phyloP scores from a whole-genome alignment of 30 jellyfish, hydroid and myxozoan genomes.

The Aurelia aurita complex sp. Pacific region DNA sequence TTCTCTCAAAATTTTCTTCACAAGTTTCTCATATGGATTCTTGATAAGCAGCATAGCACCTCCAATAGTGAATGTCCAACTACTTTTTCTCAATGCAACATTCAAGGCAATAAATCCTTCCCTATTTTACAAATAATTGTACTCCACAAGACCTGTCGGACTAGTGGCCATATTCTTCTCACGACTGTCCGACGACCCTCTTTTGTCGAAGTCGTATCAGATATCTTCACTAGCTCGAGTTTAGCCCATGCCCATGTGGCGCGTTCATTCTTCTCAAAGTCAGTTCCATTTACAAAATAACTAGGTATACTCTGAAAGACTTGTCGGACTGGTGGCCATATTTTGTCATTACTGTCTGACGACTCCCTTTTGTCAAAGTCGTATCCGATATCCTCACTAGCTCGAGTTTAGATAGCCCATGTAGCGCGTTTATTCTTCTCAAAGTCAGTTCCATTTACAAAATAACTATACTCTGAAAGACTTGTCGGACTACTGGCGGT shows the following conservation, averaged over 20 bases:
- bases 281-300: constrained; percentile 13
- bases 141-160: too few species aligned
- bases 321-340: constrained; percentile 3
- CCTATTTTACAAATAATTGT: too few species aligned
- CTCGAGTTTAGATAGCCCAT: constrained; percentile 39
- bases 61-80: too few species aligned
- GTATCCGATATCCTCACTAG: constrained; percentile 43
- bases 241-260: constrained; percentile 68
- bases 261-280: constrained; percentile 53
- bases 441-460: constrained; percentile 26
- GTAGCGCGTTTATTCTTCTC: constrained; percentile 69
- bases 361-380: constrained; percentile 54
- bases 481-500: constrained; percentile 13
- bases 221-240: too few species aligned
- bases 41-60: too few species aligned
- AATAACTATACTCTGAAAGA: background rate
- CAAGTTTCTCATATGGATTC: too few species aligned
- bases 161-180: too few species aligned
- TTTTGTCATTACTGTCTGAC: background rate
- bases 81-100: too few species aligned
- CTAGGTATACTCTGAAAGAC: background rate
- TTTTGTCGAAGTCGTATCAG: too few species aligned
- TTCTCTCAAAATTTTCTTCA: too few species aligned
- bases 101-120: too few species aligned
- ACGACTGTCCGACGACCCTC: too few species aligned